Conservation (phyloP, 2,113 vertebrate genomes). For the Gopherus evgoodei region DNA sequence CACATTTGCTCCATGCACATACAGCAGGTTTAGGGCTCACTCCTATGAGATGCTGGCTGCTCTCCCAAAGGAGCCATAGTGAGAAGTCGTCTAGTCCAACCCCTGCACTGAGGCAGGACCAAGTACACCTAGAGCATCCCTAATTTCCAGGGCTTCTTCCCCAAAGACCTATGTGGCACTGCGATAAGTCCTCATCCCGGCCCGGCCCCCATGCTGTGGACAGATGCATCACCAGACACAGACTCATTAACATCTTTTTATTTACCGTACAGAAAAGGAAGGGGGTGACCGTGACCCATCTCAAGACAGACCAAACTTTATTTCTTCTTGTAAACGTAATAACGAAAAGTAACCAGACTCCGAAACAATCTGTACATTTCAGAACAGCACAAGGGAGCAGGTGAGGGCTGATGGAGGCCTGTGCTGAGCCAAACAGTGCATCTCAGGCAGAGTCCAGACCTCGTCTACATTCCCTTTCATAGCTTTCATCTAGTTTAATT, state of each 20-base stretch:
- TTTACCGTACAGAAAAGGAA: slow-evolving; percentile 51
- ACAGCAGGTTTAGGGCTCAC: not conserved
- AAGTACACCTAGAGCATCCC: not conserved
- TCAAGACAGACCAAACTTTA: slow-evolving; percentile 38
- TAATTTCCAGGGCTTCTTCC: not conserved
- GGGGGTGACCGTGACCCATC: slow-evolving; percentile 27
- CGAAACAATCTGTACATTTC: slow-evolving; percentile 17
- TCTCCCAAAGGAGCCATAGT: not conserved
- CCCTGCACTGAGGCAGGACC: too few species aligned
- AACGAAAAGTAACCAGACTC: slow-evolving; percentile 19
- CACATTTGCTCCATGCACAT: not conserved
- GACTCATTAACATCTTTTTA: slow-evolving; percentile 21
- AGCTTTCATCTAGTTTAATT: not conserved
- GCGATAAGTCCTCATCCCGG: not conserved
- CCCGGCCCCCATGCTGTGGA: not conserved
- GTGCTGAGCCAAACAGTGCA: not conserved
- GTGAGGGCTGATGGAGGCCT: not conserved
- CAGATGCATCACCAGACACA: not conserved
- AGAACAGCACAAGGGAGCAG: not conserved
- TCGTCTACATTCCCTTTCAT: not conserved
- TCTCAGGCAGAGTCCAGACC: not conserved
- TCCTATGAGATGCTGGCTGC: not conserved
- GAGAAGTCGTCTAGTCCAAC: not conserved
- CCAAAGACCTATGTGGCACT: not conserved
- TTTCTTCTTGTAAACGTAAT: slow-evolving; percentile 9